These are phyloP conservation scores for Hexactinellida sp. DNA, from an alignment of 37 sponge, comb jelly and placozoan genomes.

Conservation along the genomic window DNA sequence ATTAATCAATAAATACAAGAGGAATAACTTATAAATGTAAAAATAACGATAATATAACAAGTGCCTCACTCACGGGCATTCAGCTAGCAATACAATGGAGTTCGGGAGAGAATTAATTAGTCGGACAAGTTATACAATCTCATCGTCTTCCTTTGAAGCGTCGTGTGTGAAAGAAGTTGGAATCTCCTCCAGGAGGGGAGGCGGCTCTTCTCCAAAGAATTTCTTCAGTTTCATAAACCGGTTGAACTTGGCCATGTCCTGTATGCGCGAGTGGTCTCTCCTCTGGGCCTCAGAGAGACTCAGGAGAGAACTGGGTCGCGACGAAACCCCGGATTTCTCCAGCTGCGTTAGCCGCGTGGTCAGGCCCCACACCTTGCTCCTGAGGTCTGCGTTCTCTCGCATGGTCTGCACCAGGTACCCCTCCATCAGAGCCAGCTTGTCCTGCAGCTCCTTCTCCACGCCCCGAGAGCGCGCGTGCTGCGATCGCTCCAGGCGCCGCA, in stretches of 20 bases:
- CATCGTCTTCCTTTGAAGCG: not conserved
- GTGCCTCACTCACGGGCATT: not conserved
- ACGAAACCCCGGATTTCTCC: not conserved
- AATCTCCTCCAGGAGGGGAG: not conserved
- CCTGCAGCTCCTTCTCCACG: not conserved
- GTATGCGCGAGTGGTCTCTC: not conserved
- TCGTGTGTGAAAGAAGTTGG: constrained; percentile 1
- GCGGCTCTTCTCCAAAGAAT: constrained; percentile 9
- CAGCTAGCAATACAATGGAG: not conserved
- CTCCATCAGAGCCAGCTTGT: constrained; percentile 10
- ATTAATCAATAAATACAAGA: not conserved
- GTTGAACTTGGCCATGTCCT: not conserved
- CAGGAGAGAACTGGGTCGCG: not conserved
- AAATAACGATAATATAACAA: not conserved
- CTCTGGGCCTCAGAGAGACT: not conserved
- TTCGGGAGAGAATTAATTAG: not conserved
- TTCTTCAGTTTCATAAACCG: not conserved
- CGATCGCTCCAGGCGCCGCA: not conserved
- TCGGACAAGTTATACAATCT: not conserved
- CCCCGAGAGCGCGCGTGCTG: not conserved
- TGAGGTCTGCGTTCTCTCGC: constrained; percentile 4
- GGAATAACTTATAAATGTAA: not conserved
- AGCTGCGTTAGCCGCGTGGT: not conserved
- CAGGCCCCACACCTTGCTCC: constrained; percentile 12
- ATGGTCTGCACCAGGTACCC: constrained; percentile 4